Evolutionary conservation across 1,140 invertebrate genomes (phyloP).

Genomic region (Aculops lycopersici): DNA sequence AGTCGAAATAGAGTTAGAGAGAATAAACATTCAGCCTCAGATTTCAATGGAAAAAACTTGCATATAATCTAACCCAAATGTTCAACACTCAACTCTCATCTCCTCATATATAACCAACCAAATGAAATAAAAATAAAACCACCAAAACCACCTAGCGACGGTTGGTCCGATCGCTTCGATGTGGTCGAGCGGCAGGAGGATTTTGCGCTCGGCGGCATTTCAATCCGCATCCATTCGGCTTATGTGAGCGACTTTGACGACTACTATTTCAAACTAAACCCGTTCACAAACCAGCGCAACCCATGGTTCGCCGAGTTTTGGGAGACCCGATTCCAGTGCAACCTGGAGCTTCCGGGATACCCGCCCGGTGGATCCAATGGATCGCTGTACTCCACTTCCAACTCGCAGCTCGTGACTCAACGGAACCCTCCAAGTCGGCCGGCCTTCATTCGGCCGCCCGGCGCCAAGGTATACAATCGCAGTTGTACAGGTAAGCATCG

Average conservation of each 20-base stretch:
- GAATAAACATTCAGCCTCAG: too few relatives aligned
- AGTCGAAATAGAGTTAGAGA: too few relatives aligned
- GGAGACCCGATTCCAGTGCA: slow-evolving; percentile 32
- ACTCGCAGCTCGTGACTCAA: background rate
- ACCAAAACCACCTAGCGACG: slow-evolving; percentile 23
- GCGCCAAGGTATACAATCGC: background rate
- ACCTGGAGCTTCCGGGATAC: slow-evolving; percentile 13
- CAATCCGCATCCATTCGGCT: slow-evolving; percentile 36
- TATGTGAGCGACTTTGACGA: slow-evolving; percentile 29
- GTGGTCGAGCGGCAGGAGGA: slow-evolving; percentile 31
- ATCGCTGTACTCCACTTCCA: background rate
- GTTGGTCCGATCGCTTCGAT: slow-evolving; percentile 37
- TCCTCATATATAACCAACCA: too few relatives aligned
- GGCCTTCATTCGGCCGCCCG: background rate
- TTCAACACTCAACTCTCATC: too few relatives aligned
- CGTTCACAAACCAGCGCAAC: slow-evolving; percentile 27
- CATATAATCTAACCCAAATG: too few relatives aligned
- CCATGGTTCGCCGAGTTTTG: slow-evolving; percentile 45
- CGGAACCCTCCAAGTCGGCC: background rate
- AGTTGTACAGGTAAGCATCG: slow-evolving; percentile 1
- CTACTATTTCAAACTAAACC: slow-evolving; percentile 31
- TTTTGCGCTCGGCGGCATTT: slow-evolving; percentile 34
- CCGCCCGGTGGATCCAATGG: background rate
- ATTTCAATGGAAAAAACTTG: too few relatives aligned
- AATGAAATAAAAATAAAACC: too few relatives aligned